Evolutionary conservation across 2,888 invertebrate species (phyloP).

Genomic region (Caenorhabditis wallacei): DNA sequence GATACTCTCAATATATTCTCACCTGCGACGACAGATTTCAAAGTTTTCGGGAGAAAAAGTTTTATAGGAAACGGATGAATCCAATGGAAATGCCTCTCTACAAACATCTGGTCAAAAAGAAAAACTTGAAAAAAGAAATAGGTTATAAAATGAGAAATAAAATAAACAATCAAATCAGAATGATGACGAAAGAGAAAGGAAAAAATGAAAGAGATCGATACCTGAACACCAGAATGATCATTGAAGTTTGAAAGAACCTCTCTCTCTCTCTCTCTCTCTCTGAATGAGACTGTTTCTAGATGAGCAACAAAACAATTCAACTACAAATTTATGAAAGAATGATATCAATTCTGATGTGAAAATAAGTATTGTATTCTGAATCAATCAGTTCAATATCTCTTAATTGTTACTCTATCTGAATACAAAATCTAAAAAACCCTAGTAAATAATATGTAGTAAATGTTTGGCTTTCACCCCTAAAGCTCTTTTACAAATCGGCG

Average conservation of each 20-base stretch:
- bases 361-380: background rate
- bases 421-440: background rate
- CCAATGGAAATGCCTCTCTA: background rate
- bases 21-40: slow-evolving; percentile 48
- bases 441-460: slow-evolving; percentile 4
- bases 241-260: background rate
- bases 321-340: background rate
- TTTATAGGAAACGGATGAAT: slow-evolving; percentile 52
- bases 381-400: background rate
- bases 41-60: slow-evolving; percentile 21
- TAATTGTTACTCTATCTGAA: background rate
- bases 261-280: background rate
- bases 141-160: slow-evolving; percentile 37
- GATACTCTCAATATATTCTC: slow-evolving; percentile 23
- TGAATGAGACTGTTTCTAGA: background rate
- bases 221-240: slow-evolving; percentile 18
- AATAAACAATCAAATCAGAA: slow-evolving; percentile 28
- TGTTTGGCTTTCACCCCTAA: slow-evolving; percentile 26
- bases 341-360: background rate
- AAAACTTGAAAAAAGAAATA: slow-evolving; percentile 11
- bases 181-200: slow-evolving; percentile 28
- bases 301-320: background rate
- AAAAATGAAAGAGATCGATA: background rate
- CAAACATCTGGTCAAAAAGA: slow-evolving; percentile 41
- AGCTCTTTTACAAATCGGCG: slow-evolving; percentile 28